These are phyloP conservation scores for Carassius carassius DNA, from an alignment of 2,113 vertebrate genomes.

Conservation along the genomic window DNA sequence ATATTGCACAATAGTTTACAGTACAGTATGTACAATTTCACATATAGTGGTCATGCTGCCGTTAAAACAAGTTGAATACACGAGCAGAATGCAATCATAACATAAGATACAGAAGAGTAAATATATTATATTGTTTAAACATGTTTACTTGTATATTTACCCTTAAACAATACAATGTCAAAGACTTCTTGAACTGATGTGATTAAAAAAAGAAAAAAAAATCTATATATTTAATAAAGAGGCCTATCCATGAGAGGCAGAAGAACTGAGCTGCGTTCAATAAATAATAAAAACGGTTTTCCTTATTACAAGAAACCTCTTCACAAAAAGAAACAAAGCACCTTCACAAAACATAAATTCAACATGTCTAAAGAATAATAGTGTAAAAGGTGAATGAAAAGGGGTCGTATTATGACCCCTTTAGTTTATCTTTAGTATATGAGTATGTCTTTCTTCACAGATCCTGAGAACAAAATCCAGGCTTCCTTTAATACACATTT, in stretches of 20 bases:
- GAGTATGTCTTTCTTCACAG: neutral
- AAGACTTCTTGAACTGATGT: neutral
- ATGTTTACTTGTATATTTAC: constrained; percentile 16
- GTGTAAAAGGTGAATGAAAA: neutral
- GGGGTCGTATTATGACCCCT: neutral
- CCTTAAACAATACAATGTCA: constrained; percentile 19
- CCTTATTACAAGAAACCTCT: neutral
- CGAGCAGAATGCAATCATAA: constrained; percentile 46
- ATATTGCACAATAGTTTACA: constrained; percentile 59
- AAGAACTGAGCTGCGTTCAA: neutral
- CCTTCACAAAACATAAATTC: constrained; percentile 4
- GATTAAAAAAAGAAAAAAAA: neutral
- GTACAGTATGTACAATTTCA: constrained; percentile 60
- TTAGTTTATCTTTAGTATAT: too few relatives aligned
- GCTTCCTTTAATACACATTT: constrained; percentile 22
- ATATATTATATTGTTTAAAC: constrained; percentile 13
- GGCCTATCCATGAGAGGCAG: constrained; percentile 27
- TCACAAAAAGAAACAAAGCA: neutral
- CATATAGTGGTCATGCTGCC: constrained; percentile 58
- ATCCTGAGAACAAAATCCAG: constrained; percentile 21
- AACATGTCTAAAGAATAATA: neutral
- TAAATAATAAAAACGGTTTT: neutral
- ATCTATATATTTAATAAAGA: constrained; percentile 21
- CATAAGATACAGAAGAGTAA: constrained; percentile 56
- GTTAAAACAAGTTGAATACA: constrained; percentile 47